Percentiles rank a stretch among this genome's conserved stretches.
These are phyloP conservation scores for Eulemur macaco DNA, from an alignment of 2,113 vertebrate genomes.

Conservation along the genomic window DNA sequence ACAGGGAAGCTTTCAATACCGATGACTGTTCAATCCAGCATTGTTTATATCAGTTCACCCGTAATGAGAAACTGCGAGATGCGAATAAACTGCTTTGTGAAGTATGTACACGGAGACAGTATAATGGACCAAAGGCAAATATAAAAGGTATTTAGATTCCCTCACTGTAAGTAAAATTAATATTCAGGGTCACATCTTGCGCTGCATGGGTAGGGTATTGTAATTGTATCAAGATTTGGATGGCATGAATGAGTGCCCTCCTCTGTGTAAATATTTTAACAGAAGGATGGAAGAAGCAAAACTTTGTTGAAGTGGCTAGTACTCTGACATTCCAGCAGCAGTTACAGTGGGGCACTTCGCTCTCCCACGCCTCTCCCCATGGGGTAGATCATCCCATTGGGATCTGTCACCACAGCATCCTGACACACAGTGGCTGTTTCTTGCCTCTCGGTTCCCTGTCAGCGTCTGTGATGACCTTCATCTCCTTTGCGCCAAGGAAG, in stretches of 20 bases:
- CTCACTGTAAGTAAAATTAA: neutral
- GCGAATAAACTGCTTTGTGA: conserved; percentile 95
- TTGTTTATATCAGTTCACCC: conserved; percentile 94
- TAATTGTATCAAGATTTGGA: neutral
- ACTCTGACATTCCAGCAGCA: neutral
- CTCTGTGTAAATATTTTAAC: neutral
- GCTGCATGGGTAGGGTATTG: neutral
- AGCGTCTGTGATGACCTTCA: neutral
- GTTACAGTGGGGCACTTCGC: neutral
- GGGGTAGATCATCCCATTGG: too few species aligned
- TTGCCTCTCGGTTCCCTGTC: neutral
- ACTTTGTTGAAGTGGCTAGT: neutral
- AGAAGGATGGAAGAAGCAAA: neutral
- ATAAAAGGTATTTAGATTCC: conserved; percentile 81
- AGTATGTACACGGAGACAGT: conserved; percentile 88
- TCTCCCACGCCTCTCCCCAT: neutral
- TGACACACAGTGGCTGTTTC: neutral
- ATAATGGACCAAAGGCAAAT: conserved; percentile 80
- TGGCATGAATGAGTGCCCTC: neutral
- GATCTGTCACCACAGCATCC: neutral
- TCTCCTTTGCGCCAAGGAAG: neutral
- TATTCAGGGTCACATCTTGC: neutral
- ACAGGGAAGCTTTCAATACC: conserved; percentile 82
- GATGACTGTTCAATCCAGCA: conserved; percentile 91
- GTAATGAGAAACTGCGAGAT: conserved; percentile 91